Percentiles rank a stretch among this genome's conserved stretches.
phyloP scores from a whole-genome alignment of 2,113 vertebrate species.

The Pomatorhinus ruficollis region DNA sequence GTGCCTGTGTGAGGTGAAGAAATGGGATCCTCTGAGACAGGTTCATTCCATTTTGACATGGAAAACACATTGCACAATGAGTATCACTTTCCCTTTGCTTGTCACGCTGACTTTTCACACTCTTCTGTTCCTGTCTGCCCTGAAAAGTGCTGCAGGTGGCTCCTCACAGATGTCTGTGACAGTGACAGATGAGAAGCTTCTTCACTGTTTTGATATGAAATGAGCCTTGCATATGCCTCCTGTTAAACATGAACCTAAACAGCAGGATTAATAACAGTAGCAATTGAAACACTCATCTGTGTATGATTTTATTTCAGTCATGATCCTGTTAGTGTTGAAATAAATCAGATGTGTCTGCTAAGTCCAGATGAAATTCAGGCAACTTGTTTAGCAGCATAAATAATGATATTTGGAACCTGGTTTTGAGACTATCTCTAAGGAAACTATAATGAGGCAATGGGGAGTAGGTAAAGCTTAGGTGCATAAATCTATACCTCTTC shows the following conservation, averaged over 20 bases:
- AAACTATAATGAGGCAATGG: background rate
- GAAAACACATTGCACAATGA: background rate
- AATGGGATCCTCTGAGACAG: background rate
- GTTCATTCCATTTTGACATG: background rate
- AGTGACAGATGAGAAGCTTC: conserved; percentile 46
- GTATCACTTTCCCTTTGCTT: background rate
- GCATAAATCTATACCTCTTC: background rate
- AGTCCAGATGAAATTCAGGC: background rate
- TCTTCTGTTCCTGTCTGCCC: background rate
- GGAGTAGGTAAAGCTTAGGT: background rate
- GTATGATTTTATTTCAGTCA: conserved; percentile 17
- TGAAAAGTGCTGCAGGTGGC: conserved; percentile 14
- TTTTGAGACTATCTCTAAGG: background rate
- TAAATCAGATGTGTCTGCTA: background rate
- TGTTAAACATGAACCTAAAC: conserved; percentile 31
- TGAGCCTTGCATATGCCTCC: conserved; percentile 50
- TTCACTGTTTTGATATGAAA: conserved; percentile 49
- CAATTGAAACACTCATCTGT: background rate
- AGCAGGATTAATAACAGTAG: conserved; percentile 27
- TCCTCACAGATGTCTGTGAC: background rate
- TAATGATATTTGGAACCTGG: background rate
- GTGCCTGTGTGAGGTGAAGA: background rate
- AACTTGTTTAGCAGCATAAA: background rate
- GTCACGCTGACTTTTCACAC: background rate
- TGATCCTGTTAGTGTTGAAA: background rate